Evolutionary conservation across 1,140 invertebrate species (phyloP).

Genomic region (Drosophila ohnishii): DNA sequence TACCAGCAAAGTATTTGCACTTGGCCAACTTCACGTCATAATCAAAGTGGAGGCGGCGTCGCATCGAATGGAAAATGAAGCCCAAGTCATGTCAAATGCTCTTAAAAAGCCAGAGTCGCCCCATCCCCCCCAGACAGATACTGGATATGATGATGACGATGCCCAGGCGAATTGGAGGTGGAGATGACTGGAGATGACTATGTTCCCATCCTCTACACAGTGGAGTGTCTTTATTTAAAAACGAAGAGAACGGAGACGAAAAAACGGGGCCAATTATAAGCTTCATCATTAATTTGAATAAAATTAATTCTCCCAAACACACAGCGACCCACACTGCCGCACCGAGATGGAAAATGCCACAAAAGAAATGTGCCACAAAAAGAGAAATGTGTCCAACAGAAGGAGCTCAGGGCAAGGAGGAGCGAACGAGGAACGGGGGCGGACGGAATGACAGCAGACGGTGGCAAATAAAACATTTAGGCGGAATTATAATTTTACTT

Average conservation of each 20-base stretch:
- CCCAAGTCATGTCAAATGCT: constrained; percentile 80
- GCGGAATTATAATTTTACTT: constrained; percentile 79
- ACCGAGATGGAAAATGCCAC: constrained; percentile 37
- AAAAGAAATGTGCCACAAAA: constrained; percentile 43
- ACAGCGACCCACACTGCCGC: constrained; percentile 34
- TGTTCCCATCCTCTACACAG: constrained; percentile 57
- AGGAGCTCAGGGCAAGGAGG: neutral
- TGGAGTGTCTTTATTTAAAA: constrained; percentile 60
- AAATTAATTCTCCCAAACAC: constrained; percentile 71
- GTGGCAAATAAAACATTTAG: constrained; percentile 80
- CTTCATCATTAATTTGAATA: constrained; percentile 81
- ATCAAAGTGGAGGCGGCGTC: constrained; percentile 74
- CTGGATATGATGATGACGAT: constrained; percentile 24
- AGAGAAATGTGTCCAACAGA: constrained; percentile 36
- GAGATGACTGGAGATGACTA: constrained; percentile 20
- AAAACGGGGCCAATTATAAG: constrained; percentile 79
- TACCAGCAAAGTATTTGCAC: constrained; percentile 80
- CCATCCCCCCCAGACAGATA: constrained; percentile 13
- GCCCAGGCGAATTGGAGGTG: constrained; percentile 17
- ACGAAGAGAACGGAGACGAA: constrained; percentile 37
- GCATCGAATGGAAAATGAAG: constrained; percentile 68
- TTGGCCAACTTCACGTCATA: constrained; percentile 80
- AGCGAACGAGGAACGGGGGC: constrained; percentile 3
- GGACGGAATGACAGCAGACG: constrained; percentile 53
- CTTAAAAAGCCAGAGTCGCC: constrained; percentile 64